Evolutionary conservation across 2,888 invertebrate species (phyloP).

Genomic region (Tetheella fluctuosa): DNA sequence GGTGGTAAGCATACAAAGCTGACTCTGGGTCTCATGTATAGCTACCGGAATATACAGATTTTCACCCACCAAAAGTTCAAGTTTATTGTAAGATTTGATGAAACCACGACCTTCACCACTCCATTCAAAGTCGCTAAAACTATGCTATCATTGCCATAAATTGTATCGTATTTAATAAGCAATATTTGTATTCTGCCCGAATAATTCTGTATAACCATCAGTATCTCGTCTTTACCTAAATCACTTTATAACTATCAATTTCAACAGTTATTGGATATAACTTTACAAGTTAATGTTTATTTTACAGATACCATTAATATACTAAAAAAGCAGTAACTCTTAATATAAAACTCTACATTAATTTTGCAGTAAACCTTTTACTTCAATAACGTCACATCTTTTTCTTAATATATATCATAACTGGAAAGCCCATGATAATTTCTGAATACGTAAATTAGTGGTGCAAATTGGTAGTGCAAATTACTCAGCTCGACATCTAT

Average conservation of each 20-base stretch:
- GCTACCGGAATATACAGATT: no score
- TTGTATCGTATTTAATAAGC: neutral
- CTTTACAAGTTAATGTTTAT: neutral
- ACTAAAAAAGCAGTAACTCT: no score
- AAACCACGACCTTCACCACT: no score
- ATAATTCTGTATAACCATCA: neutral
- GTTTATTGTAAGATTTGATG: no score
- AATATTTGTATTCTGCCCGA: neutral
- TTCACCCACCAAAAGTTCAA: no score
- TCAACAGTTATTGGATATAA: neutral
- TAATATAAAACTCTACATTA: neutral
- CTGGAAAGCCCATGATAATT: neutral
- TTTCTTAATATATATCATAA: no score
- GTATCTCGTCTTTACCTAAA: neutral
- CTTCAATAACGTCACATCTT: no score
- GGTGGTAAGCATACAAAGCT: no score
- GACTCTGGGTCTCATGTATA: no score
- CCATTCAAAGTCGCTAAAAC: no score
- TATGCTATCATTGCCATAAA: no score
- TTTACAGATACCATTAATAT: neutral
- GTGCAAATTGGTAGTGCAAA: neutral
- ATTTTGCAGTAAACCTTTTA: neutral
- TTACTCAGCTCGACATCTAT: constrained; percentile 12
- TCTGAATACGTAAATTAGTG: neutral
- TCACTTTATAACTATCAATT: neutral